Percentiles rank a stretch among this genome's conserved stretches.
Evolutionary conservation across 2,888 invertebrate species (phyloP).

Genomic region (Eucriotettix oculatus): DNA sequence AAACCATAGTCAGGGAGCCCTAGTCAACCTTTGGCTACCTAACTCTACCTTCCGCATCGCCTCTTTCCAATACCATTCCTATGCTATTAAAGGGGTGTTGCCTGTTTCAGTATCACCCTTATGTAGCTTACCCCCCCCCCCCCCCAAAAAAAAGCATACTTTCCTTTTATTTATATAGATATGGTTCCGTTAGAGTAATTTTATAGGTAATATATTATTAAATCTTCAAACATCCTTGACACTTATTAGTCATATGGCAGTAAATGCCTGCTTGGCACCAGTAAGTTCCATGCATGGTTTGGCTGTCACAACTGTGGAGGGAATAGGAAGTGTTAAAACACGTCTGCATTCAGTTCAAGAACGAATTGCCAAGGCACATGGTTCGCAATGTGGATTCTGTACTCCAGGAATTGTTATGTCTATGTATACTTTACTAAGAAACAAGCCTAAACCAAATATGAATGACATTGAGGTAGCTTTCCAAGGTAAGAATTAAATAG

Average conservation of each 20-base stretch:
- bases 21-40: too few relatives aligned
- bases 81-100: too few relatives aligned
- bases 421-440: conserved; percentile 74
- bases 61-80: too few relatives aligned
- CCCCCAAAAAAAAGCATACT: too few relatives aligned
- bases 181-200: too few relatives aligned
- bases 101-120: too few relatives aligned
- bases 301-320: conserved; percentile 85
- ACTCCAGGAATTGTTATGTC: conserved; percentile 97
- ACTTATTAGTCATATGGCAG: conserved; percentile 49
- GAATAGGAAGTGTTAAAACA: conserved; percentile 67
- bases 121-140: too few relatives aligned
- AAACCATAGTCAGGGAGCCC: too few relatives aligned
- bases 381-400: conserved; percentile 90
- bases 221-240: background rate
- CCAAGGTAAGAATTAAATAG: conserved; percentile 44
- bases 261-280: conserved; percentile 82
- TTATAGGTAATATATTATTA: too few relatives aligned
- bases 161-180: too few relatives aligned
- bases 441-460: conserved; percentile 41
- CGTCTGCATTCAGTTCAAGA: conserved; percentile 76
- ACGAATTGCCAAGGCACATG: conserved; percentile 74
- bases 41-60: too few relatives aligned
- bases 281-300: conserved; percentile 73
- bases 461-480: conserved; percentile 62